Conservation (phyloP, 1,140 invertebrate genomes). For the Armadillidium nasatum region DNA sequence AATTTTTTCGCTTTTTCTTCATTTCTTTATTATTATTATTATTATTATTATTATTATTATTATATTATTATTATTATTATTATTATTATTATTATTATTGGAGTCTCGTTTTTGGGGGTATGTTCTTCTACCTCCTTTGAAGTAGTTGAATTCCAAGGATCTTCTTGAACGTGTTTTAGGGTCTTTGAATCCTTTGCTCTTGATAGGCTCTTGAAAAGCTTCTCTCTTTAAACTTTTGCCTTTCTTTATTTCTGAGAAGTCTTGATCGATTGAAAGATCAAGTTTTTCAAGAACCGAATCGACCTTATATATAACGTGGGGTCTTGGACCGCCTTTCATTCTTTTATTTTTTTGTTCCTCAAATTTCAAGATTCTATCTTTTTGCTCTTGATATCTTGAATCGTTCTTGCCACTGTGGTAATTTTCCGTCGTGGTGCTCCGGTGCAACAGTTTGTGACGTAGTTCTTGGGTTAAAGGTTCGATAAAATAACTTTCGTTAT, state of each 20-base stretch:
- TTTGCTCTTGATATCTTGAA: background rate
- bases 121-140: no score
- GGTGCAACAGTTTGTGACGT: conserved; percentile 8
- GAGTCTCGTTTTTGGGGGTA: no score
- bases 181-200: no score
- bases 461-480: conserved; percentile 31
- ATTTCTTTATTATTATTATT: conserved; percentile 10
- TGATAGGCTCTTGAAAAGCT: no score
- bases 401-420: background rate
- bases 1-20: background rate
- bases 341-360: background rate
- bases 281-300: conserved; percentile 30
- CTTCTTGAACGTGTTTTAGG: no score
- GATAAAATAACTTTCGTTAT: conserved; percentile 40
- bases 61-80: no score
- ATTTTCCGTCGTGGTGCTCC: background rate
- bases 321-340: no score
- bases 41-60: conserved; percentile 16
- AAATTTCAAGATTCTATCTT: background rate
- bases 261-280: conserved; percentile 38
- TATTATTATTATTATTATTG: no score
- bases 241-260: conserved; percentile 24
- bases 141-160: no score
- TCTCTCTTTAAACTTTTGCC: no score
- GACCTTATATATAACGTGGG: conserved; percentile 41